Percentiles rank a stretch among this genome's conserved stretches.
Conservation (phyloP, 2,888 invertebrate genomes). For the Lasioglossum pauxillum region DNA sequence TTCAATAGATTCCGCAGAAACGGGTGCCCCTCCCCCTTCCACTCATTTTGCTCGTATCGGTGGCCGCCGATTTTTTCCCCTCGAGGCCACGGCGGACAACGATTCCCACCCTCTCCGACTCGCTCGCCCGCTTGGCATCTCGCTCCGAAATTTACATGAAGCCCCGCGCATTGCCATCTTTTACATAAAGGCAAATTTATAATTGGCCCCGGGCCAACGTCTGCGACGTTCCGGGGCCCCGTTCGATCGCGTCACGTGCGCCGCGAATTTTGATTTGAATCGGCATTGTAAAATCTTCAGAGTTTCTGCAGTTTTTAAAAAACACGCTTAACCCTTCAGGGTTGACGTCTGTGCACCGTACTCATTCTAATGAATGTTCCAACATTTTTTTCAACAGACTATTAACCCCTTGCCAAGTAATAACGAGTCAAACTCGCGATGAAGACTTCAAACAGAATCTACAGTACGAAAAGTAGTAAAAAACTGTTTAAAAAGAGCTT, state of each 20-base stretch:
- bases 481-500: too few relatives aligned
- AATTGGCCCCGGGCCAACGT: slow-evolving; percentile 65
- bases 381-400: background rate
- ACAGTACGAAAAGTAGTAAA: too few relatives aligned
- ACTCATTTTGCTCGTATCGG: slow-evolving; percentile 14
- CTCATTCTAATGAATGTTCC: background rate
- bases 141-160: slow-evolving; percentile 57
- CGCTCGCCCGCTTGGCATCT: slow-evolving; percentile 28
- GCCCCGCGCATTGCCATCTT: slow-evolving; percentile 45
- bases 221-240: slow-evolving; percentile 35
- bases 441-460: background rate
- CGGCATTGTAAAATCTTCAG: background rate
- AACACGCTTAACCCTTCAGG: background rate
- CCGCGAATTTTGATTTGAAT: slow-evolving; percentile 60
- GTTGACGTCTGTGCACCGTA: background rate
- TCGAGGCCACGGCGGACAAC: slow-evolving; percentile 23
- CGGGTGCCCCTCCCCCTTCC: background rate
- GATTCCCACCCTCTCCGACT: slow-evolving; percentile 28
- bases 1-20: slow-evolving; percentile 21
- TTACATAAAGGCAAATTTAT: slow-evolving; percentile 65
- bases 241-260: slow-evolving; percentile 47
- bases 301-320: background rate
- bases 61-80: background rate
- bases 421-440: background rate
- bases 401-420: background rate